Evolutionary conservation across 2,113 vertebrate genomes (phyloP), one percentile per base, ranked within the genome.

Genomic region (Zosterops japonicus): DNA sequence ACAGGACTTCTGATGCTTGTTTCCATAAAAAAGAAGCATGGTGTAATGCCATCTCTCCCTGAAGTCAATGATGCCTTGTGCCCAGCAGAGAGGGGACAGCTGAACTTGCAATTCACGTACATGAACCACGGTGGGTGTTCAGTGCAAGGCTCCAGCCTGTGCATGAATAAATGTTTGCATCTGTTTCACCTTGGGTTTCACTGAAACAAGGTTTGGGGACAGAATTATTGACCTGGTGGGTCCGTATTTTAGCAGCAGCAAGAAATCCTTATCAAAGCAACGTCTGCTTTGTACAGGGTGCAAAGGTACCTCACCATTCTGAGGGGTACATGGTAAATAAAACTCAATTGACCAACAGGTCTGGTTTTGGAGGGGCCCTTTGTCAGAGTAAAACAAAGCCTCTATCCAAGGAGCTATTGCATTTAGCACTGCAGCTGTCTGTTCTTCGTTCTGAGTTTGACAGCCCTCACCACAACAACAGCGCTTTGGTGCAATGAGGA

Each of bases 91-190:
- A 70, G 21, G 28, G 36, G 16, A 63, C 10, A 52, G 44, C 33
- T 13, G 22, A 27, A 24, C 16, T 55, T 39, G 16, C 6, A 21
- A 12, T 18, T 57, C 59, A 28, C 0, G 0, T 28, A 3, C 4
- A 4, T 5, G 18, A 55, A 47, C 72, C 44, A 18, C 0, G 0
- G 8, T 3, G 25, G n/a, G 50, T 13, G 8, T 5, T 27, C 2
- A 0, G 46, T 11, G 5, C 70, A 41, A 64, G 59, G 16, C 74
- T 87, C 60, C 78, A 61, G 61, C 31, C 49, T 11, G 0, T 23
- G 39, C 39, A 55, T 0, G 12, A 72, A 31, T 4, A 11, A 52
- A 86, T 27, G 24, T 72, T 57, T 53, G 28, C 44, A 50, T 55
- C 82, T 83, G 31, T 47, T 87, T 61, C 3, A 9, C 59, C 50